Evolutionary conservation across 2,888 invertebrate species (phyloP), one percentile per base, ranked within the genome.

Genomic region (Uloborus plumipes): DNA sequence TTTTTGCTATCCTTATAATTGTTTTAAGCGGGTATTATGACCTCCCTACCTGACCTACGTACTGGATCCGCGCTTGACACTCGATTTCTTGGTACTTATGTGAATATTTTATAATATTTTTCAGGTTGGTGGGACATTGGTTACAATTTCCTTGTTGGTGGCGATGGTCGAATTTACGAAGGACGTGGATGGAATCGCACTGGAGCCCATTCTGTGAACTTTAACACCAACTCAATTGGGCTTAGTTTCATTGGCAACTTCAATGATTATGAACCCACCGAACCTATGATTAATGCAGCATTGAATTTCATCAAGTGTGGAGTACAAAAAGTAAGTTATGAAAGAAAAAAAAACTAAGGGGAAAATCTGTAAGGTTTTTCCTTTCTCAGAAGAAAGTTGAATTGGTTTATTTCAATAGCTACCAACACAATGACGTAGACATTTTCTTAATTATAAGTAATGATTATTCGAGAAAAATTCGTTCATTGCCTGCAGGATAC

Each of bases 91-190:
- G 7, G 9, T 39, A 11, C 3, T 39, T 9, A 39, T 39, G 9
- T 11, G 9, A 39, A 39, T 39, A 7, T 11, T 39, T 11, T 55
- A n/a, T 58, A 31, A 16, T 39, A 14, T 51, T 62, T 66, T 70
- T 7, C 47, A 84, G 84, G 79, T 1, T 84, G 75, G 75, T 53
- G 70, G 11, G 84, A 84, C 39, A 84, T 84, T n/a, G 79, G 58
- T 0, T 88, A 88, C 84, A 88, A 86, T 76, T 88, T 87, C 69
- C 73, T 88, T 31, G 84, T 88, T 18, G 88, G 88, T 0, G 87
- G 87, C n/a, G 88, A 88, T 74, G 88, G 88, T 0, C 66, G 85
- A 11, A 87, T 87, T 16, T 88, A 87, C 79, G 87, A 87, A 71
- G 88, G 86, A 1, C 85, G 88, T 11, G 87, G 87, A 11, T 88